A percentile compares a stretch with the other conserved stretches of the same genome.
Evolutionary conservation across 2,113 vertebrate species (phyloP).

Genomic region (Myrmecophaga tridactyla): DNA sequence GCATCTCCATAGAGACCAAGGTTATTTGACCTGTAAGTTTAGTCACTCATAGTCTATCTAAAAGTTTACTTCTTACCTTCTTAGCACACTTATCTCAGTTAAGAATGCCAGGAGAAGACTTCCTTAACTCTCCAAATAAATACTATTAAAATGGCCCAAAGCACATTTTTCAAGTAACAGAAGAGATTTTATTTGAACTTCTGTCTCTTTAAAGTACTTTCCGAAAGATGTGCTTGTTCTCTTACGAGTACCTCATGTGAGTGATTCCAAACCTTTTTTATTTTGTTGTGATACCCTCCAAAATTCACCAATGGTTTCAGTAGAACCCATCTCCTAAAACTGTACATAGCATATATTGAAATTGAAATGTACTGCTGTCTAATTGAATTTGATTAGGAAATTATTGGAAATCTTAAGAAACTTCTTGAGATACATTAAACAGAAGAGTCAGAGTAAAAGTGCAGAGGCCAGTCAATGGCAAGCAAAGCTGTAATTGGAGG

Average conservation of each 20-base stretch:
- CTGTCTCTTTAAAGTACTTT: background rate
- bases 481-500: background rate
- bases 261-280: background rate
- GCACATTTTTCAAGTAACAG: background rate
- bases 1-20: background rate
- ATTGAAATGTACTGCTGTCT: background rate
- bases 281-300: background rate
- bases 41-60: slow-evolving; percentile 21
- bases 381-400: background rate
- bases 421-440: background rate
- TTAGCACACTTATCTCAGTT: background rate
- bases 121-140: slow-evolving; percentile 34
- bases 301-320: background rate
- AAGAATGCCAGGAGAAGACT: background rate
- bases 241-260: background rate
- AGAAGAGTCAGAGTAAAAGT: background rate
- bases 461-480: background rate
- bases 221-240: background rate
- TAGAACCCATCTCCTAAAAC: background rate
- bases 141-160: background rate
- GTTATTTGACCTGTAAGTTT: background rate
- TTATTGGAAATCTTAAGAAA: background rate
- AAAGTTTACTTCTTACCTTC: background rate
- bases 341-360: background rate
- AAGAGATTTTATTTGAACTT: background rate